Evolutionary conservation across 2,113 vertebrate genomes (phyloP).

Genomic region (Stegostoma tigrinum): DNA sequence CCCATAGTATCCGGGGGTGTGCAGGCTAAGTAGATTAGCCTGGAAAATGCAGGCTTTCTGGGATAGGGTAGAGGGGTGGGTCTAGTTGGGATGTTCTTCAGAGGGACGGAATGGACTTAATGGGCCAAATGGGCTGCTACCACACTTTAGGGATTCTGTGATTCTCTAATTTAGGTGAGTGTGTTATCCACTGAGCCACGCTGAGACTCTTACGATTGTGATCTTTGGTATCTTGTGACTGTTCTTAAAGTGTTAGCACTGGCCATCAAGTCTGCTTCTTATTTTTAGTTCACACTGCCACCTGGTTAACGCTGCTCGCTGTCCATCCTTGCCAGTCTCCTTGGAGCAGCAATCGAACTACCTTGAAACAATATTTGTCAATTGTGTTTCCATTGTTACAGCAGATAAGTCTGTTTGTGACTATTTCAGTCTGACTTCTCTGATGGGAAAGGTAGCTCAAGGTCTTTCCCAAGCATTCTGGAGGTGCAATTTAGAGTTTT

Average conservation of each 20-base stretch:
- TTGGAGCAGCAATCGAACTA: background rate
- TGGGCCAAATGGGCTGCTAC: too few species aligned
- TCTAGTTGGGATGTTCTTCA: too few species aligned
- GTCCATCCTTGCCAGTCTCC: background rate
- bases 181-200: background rate
- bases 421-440: background rate
- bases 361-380: conserved; percentile 15
- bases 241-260: background rate
- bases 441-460: background rate
- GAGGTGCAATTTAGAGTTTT: conserved; percentile 11
- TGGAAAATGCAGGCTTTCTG: too few species aligned
- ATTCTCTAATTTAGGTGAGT: background rate
- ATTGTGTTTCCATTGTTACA: background rate
- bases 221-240: background rate
- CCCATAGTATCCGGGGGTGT: too few species aligned
- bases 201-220: background rate
- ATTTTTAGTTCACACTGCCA: background rate
- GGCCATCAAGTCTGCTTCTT: background rate
- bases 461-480: conserved; percentile 25
- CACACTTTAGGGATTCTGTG: too few species aligned
- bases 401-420: background rate
- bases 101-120: too few species aligned
- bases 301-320: background rate
- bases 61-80: too few species aligned
- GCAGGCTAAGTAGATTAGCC: too few species aligned